phyloP scores from a whole-genome alignment of 2,797 vertebrate species.

The Phylloscopus collybita region DNA sequence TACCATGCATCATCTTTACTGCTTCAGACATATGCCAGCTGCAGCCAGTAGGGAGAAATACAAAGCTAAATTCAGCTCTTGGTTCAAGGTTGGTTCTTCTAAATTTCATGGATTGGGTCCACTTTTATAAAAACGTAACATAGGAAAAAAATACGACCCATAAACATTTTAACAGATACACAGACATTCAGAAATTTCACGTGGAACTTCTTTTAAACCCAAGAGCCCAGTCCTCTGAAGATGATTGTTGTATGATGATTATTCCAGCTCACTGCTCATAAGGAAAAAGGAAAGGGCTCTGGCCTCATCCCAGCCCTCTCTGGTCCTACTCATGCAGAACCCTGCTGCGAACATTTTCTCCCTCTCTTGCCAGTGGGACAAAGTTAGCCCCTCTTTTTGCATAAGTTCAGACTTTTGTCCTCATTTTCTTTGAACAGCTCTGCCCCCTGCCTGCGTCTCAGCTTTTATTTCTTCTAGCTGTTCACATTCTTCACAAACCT shows the following conservation, averaged over 20 bases:
- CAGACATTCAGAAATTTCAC: not conserved
- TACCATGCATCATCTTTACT: slow-evolving; percentile 27
- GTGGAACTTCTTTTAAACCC: not conserved
- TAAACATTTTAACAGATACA: not conserved
- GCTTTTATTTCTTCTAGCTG: slow-evolving; percentile 42
- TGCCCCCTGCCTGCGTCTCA: slow-evolving; percentile 56
- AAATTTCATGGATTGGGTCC: not conserved
- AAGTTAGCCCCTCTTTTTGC: slow-evolving; percentile 19
- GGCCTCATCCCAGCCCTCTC: not conserved
- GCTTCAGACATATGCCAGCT: slow-evolving; percentile 25
- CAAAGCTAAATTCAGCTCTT: not conserved
- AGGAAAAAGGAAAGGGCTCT: slow-evolving; percentile 7
- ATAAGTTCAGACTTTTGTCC: slow-evolving; percentile 32
- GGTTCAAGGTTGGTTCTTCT: not conserved
- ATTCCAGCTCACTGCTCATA: slow-evolving; percentile 23
- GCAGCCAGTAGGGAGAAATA: slow-evolving; percentile 32
- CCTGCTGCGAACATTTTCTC: not conserved
- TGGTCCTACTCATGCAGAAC: not conserved
- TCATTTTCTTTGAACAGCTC: slow-evolving; percentile 66
- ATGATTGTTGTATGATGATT: not conserved
- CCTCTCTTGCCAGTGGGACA: not conserved
- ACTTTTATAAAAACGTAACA: not conserved
- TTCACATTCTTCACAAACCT: slow-evolving; percentile 8
- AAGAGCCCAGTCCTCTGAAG: not conserved
- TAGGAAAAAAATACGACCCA: not conserved